Evolutionary conservation across 2,113 vertebrate species (phyloP).

Genomic region (Neotoma lepida): DNA sequence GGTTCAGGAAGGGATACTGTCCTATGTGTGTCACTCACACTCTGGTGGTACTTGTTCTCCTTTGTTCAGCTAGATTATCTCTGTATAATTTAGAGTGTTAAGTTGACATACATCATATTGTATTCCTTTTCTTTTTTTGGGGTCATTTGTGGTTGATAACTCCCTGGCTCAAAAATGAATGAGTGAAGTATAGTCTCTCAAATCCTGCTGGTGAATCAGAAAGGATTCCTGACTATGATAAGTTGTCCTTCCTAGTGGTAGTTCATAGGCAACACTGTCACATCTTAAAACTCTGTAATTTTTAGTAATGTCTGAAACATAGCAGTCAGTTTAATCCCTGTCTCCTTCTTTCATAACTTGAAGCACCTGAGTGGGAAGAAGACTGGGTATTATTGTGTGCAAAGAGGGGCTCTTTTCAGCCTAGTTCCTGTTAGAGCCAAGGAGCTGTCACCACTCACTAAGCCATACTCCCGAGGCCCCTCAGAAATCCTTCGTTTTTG

Average conservation of each 20-base stretch:
- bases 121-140: background rate
- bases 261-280: background rate
- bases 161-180: constrained; percentile 22
- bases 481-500: background rate
- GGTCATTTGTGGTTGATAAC: background rate
- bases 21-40: background rate
- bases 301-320: background rate
- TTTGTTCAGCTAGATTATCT: constrained; percentile 13
- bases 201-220: background rate
- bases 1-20: constrained; percentile 4
- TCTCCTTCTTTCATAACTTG: background rate
- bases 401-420: background rate
- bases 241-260: background rate
- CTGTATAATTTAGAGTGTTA: constrained; percentile 19
- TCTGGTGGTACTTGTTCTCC: background rate
- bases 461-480: background rate
- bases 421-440: background rate
- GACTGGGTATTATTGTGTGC: background rate
- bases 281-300: background rate
- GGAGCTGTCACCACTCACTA: background rate
- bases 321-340: background rate
- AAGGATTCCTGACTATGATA: background rate
- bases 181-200: background rate
- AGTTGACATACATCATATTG: background rate
- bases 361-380: constrained; percentile 20